A percentile compares a stretch with the other conserved stretches of the same genome.
phyloP scores from a whole-genome alignment of 2,113 vertebrate genomes.

The Agapornis roseicollis region DNA sequence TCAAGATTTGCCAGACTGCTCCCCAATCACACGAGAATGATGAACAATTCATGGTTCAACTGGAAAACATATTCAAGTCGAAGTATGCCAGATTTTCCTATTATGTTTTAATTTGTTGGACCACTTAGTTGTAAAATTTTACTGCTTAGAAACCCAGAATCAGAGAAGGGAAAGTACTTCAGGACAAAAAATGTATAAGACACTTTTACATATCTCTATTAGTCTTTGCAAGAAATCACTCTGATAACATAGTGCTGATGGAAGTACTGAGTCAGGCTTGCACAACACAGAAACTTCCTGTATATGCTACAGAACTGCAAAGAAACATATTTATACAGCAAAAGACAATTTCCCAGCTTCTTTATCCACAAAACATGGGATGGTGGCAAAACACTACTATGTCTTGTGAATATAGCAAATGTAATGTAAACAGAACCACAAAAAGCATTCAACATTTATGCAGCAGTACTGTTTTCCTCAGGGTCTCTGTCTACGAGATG shows the following conservation, averaged over 20 bases:
- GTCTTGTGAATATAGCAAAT: neutral
- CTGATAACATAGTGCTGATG: neutral
- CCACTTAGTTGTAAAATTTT: neutral
- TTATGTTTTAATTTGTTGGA: neutral
- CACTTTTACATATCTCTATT: neutral
- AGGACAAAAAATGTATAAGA: neutral
- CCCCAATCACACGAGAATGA: neutral
- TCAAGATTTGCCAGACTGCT: neutral
- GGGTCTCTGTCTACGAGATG: constrained; percentile 55
- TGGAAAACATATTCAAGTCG: neutral
- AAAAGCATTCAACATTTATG: constrained; percentile 3
- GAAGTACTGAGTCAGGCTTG: neutral
- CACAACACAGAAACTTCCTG: neutral
- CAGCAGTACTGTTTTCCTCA: constrained; percentile 47
- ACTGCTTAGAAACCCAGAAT: neutral
- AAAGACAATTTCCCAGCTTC: neutral
- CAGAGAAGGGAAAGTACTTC: neutral
- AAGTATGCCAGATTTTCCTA: neutral
- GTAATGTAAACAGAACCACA: neutral
- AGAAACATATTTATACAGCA: neutral
- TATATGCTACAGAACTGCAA: neutral
- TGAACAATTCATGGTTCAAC: neutral
- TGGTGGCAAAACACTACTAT: neutral
- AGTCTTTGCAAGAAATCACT: neutral
- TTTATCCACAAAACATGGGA: neutral